phyloP scores from a whole-genome alignment of 2,888 invertebrate species.

The Eutolmus rufibarbis region DNA sequence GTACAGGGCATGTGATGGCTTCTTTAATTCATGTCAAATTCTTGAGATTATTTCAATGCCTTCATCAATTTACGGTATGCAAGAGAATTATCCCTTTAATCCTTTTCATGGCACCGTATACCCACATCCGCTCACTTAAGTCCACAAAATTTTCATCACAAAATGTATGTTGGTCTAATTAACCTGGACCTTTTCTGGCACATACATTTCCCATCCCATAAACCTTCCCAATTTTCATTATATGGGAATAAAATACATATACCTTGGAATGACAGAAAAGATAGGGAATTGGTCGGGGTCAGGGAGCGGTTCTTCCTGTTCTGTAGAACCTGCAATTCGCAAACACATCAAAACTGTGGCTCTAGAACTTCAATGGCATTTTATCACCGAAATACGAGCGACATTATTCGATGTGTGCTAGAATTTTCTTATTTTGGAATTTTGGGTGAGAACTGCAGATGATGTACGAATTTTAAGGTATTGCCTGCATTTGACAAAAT shows the following conservation, averaged over 20 bases:
- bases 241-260: not conserved
- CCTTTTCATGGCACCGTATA: not conserved
- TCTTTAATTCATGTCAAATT: not conserved
- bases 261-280: not conserved
- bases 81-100: not conserved
- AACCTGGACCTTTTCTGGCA: not conserved
- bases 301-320: not conserved
- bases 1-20: not conserved
- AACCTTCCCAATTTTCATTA: not conserved
- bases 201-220: not conserved
- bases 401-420: not conserved
- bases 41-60: not conserved
- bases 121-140: not conserved
- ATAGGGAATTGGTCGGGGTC: not conserved
- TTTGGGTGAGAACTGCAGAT: not conserved
- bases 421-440: not conserved
- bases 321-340: not conserved
- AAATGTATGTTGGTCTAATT: not conserved
- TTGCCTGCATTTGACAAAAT: not conserved
- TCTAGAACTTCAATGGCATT: not conserved
- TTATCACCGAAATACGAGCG: not conserved
- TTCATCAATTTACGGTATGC: not conserved
- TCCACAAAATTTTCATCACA: not conserved
- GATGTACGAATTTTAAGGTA: not conserved
- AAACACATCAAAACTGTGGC: not conserved